Conservation (phyloP, 2,113 vertebrate genomes). For the Corythornis madagascariensis region DNA sequence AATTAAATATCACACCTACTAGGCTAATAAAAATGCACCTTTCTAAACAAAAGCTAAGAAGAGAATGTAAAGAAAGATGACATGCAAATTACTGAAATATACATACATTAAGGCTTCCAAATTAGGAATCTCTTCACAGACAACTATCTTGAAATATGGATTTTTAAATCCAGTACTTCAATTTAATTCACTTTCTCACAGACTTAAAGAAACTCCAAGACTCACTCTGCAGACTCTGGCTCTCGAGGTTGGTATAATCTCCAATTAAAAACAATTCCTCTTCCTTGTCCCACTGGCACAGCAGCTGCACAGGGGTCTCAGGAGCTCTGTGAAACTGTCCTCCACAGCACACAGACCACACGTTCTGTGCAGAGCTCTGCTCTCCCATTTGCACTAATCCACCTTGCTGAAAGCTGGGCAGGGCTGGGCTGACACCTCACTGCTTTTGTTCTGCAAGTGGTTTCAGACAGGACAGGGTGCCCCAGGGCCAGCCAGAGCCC, state of each 20-base stretch:
- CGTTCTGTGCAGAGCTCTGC: neutral
- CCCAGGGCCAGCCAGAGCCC: too few relatives aligned
- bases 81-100: neutral
- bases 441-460: neutral
- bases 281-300: neutral
- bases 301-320: neutral
- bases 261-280: neutral
- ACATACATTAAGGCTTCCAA: neutral
- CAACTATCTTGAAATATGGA: neutral
- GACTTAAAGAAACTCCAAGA: neutral
- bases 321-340: neutral
- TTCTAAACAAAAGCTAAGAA: conserved; percentile 18
- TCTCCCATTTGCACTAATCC: neutral
- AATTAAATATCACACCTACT: conserved; percentile 16
- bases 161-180: neutral
- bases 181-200: neutral
- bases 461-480: fast-evolving
- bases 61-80: neutral
- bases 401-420: neutral
- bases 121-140: neutral
- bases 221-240: neutral
- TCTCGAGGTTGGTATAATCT: neutral
- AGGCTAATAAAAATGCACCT: conserved; percentile 25
- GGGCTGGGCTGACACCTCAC: neutral
- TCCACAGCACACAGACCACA: neutral